Conservation (phyloP, 2,797 vertebrate genomes). For the Alectoris magna region DNA sequence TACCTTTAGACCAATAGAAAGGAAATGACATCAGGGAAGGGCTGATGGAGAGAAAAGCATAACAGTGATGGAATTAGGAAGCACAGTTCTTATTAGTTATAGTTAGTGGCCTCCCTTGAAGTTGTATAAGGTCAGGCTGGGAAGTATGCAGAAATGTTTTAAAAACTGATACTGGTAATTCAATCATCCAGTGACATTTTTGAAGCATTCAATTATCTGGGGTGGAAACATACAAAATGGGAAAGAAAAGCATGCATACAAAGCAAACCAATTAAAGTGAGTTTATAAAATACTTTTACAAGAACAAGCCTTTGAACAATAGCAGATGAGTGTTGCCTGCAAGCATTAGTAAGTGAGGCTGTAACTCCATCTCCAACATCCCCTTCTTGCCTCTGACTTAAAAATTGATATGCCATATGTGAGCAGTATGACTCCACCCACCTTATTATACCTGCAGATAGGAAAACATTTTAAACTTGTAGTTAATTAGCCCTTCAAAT, state of each 20-base stretch:
- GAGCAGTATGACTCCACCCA: neutral
- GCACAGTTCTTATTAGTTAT: neutral
- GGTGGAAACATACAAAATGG: neutral
- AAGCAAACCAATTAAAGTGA: neutral
- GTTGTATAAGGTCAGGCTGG: neutral
- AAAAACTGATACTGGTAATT: neutral
- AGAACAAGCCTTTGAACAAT: neutral
- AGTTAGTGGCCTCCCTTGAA: neutral
- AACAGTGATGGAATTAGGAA: neutral
- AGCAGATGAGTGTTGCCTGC: neutral
- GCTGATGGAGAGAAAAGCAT: neutral
- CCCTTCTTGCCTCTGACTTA: neutral
- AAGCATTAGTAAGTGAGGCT: neutral
- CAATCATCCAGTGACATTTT: neutral
- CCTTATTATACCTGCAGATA: neutral
- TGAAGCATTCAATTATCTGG: neutral
- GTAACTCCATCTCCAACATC: neutral
- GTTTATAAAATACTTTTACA: neutral
- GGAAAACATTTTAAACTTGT: slow-evolving; percentile 31
- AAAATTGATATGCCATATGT: neutral
- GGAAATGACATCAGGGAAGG: neutral
- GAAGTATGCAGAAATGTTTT: neutral
- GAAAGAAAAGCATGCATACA: neutral
- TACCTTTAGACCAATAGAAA: neutral
- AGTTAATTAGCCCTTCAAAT: slow-evolving; percentile 61